Evolutionary conservation across 2,113 vertebrate genomes (phyloP).

Genomic region (Poecile atricapillus): DNA sequence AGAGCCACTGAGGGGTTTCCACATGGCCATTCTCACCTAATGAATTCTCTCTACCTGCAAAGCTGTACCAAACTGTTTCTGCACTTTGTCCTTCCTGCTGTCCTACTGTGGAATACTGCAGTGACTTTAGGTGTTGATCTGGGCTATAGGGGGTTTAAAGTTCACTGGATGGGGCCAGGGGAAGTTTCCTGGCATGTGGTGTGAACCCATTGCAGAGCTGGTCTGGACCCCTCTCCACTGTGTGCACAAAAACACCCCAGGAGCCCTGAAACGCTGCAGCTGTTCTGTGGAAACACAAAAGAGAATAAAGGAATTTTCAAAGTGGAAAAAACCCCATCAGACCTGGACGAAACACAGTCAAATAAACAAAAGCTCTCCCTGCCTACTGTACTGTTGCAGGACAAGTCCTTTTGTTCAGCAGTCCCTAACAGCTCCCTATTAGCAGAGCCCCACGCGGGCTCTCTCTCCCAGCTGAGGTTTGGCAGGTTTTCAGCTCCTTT

Average conservation of each 20-base stretch:
- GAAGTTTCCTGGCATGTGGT: neutral
- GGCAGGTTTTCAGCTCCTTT: neutral
- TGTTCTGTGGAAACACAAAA: neutral
- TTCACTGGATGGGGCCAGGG: neutral
- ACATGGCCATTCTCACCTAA: neutral
- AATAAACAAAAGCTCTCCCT: neutral
- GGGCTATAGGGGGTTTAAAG: neutral
- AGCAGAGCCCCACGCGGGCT: fast-evolving
- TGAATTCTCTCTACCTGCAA: neutral
- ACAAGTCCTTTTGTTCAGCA: constrained; percentile 24
- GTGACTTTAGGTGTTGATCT: neutral
- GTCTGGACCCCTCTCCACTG: neutral
- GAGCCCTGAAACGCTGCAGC: neutral
- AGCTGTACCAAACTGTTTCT: neutral
- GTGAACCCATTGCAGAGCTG: neutral
- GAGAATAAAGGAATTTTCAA: constrained; percentile 20
- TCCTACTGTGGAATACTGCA: neutral
- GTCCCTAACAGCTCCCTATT: neutral
- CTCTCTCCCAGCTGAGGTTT: neutral
- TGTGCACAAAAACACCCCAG: neutral
- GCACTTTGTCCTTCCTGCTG: neutral
- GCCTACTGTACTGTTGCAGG: constrained; percentile 8
- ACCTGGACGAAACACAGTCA: constrained; percentile 2
- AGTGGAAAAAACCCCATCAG: neutral
- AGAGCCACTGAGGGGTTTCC: neutral